Conservation (phyloP, 2,888 invertebrate species). For the Ceraclea dissimilis region DNA sequence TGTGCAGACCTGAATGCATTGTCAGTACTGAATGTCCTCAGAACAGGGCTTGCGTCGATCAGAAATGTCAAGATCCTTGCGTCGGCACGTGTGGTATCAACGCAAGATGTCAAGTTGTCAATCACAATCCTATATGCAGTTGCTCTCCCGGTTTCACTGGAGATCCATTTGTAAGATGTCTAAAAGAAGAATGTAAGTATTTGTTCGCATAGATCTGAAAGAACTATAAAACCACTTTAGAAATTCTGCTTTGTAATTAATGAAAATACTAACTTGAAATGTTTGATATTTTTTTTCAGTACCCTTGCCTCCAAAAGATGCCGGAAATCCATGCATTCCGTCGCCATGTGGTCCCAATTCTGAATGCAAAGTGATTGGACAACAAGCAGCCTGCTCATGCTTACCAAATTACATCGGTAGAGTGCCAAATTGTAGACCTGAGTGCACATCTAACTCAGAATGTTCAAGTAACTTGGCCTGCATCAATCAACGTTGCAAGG, state of each 20-base stretch:
- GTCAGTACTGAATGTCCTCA: constrained; percentile 77
- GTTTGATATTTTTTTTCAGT: constrained; percentile 31
- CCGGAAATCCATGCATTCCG: constrained; percentile 64
- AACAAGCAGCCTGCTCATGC: constrained; percentile 81
- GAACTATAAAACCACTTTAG: too few relatives aligned
- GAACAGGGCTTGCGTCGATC: constrained; percentile 71
- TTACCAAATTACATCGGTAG: constrained; percentile 72
- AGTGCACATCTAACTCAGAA: constrained; percentile 72
- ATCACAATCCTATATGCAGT: constrained; percentile 82
- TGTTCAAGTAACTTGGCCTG: constrained; percentile 78
- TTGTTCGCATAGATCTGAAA: too few relatives aligned
- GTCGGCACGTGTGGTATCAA: constrained; percentile 74
- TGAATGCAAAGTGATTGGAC: constrained; percentile 70
- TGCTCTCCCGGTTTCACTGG: constrained; percentile 72
- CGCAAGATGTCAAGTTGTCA: constrained; percentile 75
- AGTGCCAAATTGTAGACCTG: constrained; percentile 79
- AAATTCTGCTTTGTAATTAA: too few relatives aligned
- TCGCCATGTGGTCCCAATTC: constrained; percentile 81
- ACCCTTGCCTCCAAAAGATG: constrained; percentile 35
- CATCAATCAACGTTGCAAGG: constrained; percentile 69
- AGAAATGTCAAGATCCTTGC: constrained; percentile 75
- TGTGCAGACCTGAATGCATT: constrained; percentile 76
- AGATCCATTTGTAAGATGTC: constrained; percentile 69
- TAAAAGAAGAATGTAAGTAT: constrained; percentile 54
- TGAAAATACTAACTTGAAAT: not conserved